Evolutionary conservation across 2,797 vertebrate species (phyloP).

Genomic region (Pempheris klunzingeri): DNA sequence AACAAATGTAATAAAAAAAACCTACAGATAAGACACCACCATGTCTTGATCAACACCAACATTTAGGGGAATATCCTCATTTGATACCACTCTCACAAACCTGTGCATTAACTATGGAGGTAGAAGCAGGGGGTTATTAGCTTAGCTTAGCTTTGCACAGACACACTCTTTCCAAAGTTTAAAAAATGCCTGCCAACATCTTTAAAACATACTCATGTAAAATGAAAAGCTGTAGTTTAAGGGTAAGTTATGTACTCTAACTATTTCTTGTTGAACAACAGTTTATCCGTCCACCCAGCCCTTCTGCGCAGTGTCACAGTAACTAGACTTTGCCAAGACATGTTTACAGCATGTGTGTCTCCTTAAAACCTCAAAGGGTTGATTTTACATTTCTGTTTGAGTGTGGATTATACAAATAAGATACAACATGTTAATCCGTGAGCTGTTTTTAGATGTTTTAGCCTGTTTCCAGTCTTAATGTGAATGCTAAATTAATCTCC

Average conservation of each 20-base stretch:
- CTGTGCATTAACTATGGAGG: background rate
- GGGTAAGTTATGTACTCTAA: background rate
- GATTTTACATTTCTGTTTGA: background rate
- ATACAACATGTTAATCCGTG: background rate
- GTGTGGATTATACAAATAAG: background rate
- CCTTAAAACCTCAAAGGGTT: background rate
- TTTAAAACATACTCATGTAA: background rate
- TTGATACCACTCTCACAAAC: background rate
- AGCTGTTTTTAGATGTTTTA: background rate
- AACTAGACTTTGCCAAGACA: slow-evolving; percentile 29
- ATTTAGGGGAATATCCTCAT: background rate
- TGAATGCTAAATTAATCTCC: background rate
- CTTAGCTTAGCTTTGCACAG: background rate
- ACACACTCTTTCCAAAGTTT: background rate
- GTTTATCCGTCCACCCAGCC: background rate
- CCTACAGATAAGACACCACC: background rate
- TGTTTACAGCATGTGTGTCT: slow-evolving; percentile 6
- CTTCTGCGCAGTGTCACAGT: slow-evolving; percentile 1
- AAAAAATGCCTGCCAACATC: background rate
- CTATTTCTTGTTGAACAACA: slow-evolving; percentile 4
- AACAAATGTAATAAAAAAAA: background rate
- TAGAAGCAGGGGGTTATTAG: slow-evolving; percentile 3
- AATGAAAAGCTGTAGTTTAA: background rate
- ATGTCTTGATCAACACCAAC: background rate
- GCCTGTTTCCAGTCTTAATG: slow-evolving; percentile 2